Conservation (phyloP, 2,113 vertebrate genomes). For the Astur gentilis region DNA sequence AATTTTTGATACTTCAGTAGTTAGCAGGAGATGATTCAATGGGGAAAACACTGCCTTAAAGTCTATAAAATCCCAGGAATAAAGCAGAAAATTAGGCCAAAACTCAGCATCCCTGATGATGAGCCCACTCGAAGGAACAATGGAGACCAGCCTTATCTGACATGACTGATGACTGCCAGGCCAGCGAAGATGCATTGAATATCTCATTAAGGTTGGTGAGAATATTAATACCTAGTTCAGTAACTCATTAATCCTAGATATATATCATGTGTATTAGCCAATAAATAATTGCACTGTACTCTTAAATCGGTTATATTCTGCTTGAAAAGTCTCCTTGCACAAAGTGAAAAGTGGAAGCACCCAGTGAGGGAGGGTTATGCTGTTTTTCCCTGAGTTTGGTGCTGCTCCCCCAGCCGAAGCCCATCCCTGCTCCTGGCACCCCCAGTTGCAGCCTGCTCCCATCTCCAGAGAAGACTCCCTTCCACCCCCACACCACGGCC, state of each 20-base stretch:
- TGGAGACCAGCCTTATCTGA: neutral
- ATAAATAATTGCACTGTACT: neutral
- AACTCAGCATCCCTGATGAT: neutral
- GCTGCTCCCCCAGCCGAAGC: neutral
- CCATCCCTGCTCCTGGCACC: neutral
- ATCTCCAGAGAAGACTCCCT: neutral
- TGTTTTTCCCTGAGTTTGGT: neutral
- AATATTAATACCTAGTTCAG: neutral
- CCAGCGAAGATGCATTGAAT: neutral
- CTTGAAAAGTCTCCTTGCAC: neutral
- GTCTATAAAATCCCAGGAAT: neutral
- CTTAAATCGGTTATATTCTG: neutral
- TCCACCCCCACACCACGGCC: fast-evolving
- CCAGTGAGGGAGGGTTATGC: fast-evolving
- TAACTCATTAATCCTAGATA: neutral
- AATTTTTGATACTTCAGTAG: neutral
- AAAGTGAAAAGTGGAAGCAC: neutral
- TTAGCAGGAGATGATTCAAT: neutral
- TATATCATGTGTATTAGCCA: neutral
- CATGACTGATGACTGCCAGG: neutral
- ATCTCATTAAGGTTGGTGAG: neutral
- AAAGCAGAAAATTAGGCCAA: neutral
- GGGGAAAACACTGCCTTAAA: neutral
- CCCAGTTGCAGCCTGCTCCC: fast-evolving
- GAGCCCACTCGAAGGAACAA: neutral